Conservation (phyloP, 1,140 invertebrate species). For the Helicoverpa zea region DNA sequence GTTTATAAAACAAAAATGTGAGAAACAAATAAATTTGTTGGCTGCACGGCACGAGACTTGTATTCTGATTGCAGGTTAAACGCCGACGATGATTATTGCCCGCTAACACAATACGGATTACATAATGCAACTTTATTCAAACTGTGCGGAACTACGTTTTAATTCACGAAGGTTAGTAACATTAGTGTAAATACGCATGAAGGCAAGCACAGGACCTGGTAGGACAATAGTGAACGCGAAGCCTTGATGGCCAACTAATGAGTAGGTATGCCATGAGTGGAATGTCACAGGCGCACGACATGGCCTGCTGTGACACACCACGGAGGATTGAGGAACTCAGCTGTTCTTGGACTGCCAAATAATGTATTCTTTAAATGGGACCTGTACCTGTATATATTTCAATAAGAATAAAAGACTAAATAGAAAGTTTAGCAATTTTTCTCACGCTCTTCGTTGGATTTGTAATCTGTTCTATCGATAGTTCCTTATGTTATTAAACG, state of each 20-base stretch:
- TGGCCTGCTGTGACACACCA: slow-evolving; percentile 47
- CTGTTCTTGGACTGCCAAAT: background rate
- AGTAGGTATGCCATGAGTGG: slow-evolving; percentile 59
- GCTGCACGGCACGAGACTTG: slow-evolving; percentile 22
- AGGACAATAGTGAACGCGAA: slow-evolving; percentile 58
- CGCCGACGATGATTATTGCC: slow-evolving; percentile 32
- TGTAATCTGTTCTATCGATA: no score
- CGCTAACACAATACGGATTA: slow-evolving; percentile 37
- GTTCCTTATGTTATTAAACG: no score
- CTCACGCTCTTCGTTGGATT: no score
- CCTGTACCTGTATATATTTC: background rate
- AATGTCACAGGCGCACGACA: slow-evolving; percentile 68
- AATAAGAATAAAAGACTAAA: no score
- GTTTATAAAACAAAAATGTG: slow-evolving; percentile 48
- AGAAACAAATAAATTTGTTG: slow-evolving; percentile 38
- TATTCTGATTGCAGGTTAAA: slow-evolving; percentile 44
- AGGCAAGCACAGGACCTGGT: slow-evolving; percentile 53
- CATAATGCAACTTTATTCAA: slow-evolving; percentile 1
- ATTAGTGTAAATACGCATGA: slow-evolving; percentile 61
- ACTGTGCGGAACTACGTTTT: background rate
- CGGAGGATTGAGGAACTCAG: slow-evolving; percentile 31
- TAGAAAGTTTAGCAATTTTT: no score
- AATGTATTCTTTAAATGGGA: background rate
- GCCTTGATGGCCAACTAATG: slow-evolving; percentile 58
- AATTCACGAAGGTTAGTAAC: slow-evolving; percentile 53